Evolutionary conservation across 2,888 invertebrate species (phyloP).

Genomic region (Rhagium mordax): DNA sequence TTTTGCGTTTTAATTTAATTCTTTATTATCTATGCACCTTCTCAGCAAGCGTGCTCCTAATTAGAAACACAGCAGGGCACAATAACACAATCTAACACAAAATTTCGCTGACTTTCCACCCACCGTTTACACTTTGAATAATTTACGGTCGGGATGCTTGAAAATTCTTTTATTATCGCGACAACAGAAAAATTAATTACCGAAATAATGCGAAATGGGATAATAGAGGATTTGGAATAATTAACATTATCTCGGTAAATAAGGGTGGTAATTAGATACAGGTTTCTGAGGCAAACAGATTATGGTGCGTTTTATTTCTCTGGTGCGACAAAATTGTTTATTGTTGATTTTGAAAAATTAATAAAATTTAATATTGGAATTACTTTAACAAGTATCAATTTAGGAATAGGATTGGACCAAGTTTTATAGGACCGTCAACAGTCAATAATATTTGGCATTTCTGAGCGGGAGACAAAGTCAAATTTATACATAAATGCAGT

Average conservation of each 20-base stretch:
- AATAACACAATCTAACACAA: conserved; percentile 36
- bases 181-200: conserved; percentile 11
- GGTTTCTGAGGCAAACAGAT: too few relatives aligned
- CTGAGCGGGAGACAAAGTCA: too few relatives aligned
- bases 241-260: background rate
- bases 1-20: conserved; percentile 59
- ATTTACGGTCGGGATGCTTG: background rate
- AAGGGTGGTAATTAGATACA: too few relatives aligned
- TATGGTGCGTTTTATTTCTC: too few relatives aligned
- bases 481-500: background rate
- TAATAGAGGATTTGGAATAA: conserved; percentile 8
- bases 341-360: too few relatives aligned
- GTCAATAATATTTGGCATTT: too few relatives aligned
- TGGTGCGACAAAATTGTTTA: too few relatives aligned
- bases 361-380: too few relatives aligned
- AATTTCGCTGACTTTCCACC: background rate
- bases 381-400: too few relatives aligned
- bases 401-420: too few relatives aligned
- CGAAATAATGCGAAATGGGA: conserved; percentile 11
- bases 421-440: too few relatives aligned
- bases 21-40: conserved; percentile 59
- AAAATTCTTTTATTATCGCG: background rate
- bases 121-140: conserved; percentile 2
- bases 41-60: conserved; percentile 46
- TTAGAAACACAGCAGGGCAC: conserved; percentile 44